Evolutionary conservation across 2,888 invertebrate genomes (phyloP).

Genomic region (Lepidocyrtoides sp.): DNA sequence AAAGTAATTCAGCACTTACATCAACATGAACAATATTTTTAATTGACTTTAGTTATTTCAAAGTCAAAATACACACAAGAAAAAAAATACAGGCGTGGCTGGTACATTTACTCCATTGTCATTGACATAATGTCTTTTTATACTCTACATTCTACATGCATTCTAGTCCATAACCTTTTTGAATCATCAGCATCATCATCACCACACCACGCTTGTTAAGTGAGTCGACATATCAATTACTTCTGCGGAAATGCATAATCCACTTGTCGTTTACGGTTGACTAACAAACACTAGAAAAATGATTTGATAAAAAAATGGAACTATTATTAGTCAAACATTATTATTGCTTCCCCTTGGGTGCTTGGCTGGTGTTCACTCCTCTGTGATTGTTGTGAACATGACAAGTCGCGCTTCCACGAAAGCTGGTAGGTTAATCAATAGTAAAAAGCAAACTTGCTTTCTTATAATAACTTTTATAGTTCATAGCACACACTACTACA

Average conservation of each 20-base stretch:
- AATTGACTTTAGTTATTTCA: slow-evolving; percentile 23
- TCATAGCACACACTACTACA: background rate
- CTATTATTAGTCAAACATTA: background rate
- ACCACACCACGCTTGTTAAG: too few relatives aligned
- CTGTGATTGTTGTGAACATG: background rate
- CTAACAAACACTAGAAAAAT: slow-evolving; percentile 20
- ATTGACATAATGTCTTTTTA: background rate
- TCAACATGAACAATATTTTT: slow-evolving; percentile 13
- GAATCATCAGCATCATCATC: slow-evolving; percentile 10
- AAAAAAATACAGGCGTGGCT: slow-evolving; percentile 38
- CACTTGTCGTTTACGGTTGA: background rate
- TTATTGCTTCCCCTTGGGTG: slow-evolving; percentile 50
- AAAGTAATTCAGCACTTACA: background rate
- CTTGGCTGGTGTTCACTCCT: too few relatives aligned
- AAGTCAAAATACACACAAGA: slow-evolving; percentile 8
- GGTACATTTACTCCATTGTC: slow-evolving; percentile 1
- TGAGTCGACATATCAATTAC: slow-evolving; percentile 45
- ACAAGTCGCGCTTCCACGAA: background rate
- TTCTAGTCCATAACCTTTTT: background rate
- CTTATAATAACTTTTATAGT: too few relatives aligned
- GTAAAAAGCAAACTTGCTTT: too few relatives aligned
- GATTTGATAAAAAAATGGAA: slow-evolving; percentile 46
- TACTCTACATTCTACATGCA: background rate
- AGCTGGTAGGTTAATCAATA: too few relatives aligned
- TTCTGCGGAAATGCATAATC: slow-evolving; percentile 59